phyloP scores from a whole-genome alignment of 2,888 invertebrate genomes.

The Macroteleia sp. region DNA sequence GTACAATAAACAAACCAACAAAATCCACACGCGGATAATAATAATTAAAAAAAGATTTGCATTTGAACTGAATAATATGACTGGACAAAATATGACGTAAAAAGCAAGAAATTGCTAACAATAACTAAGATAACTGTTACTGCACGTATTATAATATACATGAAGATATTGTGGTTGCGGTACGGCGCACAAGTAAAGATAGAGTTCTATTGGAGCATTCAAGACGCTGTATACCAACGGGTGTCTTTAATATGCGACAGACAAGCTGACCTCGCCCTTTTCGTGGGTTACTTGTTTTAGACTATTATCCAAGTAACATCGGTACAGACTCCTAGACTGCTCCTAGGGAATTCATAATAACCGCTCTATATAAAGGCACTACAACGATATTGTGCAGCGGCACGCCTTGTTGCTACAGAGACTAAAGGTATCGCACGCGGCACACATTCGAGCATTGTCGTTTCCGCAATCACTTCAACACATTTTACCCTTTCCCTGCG shows the following conservation, averaged over 20 bases:
- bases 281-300: constrained; percentile 75
- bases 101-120: constrained; percentile 45
- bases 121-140: constrained; percentile 47
- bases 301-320: constrained; percentile 75
- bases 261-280: constrained; percentile 77
- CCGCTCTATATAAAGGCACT: constrained; percentile 64
- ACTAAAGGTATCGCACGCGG: constrained; percentile 38
- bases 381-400: constrained; percentile 58
- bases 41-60: too few relatives aligned
- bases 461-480: constrained; percentile 59
- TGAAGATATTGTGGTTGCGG: constrained; percentile 49
- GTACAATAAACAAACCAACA: too few relatives aligned
- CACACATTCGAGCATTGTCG: constrained; percentile 51
- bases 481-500: constrained; percentile 38
- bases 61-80: constrained; percentile 43
- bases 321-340: constrained; percentile 73
- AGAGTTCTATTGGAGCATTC: constrained; percentile 56
- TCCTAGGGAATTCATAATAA: constrained; percentile 79
- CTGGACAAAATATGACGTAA: constrained; percentile 21
- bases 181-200: constrained; percentile 33
- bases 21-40: too few relatives aligned
- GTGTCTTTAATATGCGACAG: constrained; percentile 78
- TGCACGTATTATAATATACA: constrained; percentile 46
- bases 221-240: constrained; percentile 48
- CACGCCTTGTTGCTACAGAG: constrained; percentile 48